Evolutionary conservation across 2,797 vertebrate species (phyloP), one percentile per base, ranked within the genome.

Genomic region (Dromococcyx pavoninus): DNA sequence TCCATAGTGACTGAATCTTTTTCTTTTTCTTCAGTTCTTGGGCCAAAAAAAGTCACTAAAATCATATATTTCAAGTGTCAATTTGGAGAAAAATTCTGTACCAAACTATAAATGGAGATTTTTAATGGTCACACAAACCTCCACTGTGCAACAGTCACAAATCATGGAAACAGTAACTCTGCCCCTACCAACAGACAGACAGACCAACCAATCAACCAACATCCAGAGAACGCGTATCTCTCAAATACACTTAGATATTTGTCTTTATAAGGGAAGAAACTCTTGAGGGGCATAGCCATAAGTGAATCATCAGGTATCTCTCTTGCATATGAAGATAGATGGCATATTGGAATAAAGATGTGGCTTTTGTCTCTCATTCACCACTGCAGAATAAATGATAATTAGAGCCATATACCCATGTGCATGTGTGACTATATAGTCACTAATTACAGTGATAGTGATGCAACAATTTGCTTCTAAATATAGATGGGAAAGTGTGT

Each of bases 291-390:
- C 17, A 69, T 50, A 93, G 56, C 72, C 32, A 15, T 58, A 92
- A 92, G 18, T 82, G 69, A 88, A 79, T 94, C 69, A 92, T 89
- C 17, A 35, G 27, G 43, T 76, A 37, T 72, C 44, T 92, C 44
- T 90, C 82, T 72, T 21, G 4, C 51, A 48, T 76, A 41, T 90
- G 75, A 92, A 96, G 64, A 90, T 37, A 82, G 71, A 95, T 92
- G 56, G 25, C 58, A 83, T 58, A 70, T 88, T 88, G 94, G 50
- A 51, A 67, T 72, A 53, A 91, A 89, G 54, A 66, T 73, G 35
- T 88, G 43, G 33, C 28, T 84, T 95, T 93, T 82, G 44, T 69
- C 53, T 85, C 35, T 89, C 87, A 32, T 58, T 89, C 78, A 60
- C n/a, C n/a, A 28, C 54, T 88, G 51, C 33, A 88, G 57, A 64